Evolutionary conservation across 2,797 vertebrate genomes (phyloP), one percentile per base, ranked within the genome.

Genomic region (Anas capensis): DNA sequence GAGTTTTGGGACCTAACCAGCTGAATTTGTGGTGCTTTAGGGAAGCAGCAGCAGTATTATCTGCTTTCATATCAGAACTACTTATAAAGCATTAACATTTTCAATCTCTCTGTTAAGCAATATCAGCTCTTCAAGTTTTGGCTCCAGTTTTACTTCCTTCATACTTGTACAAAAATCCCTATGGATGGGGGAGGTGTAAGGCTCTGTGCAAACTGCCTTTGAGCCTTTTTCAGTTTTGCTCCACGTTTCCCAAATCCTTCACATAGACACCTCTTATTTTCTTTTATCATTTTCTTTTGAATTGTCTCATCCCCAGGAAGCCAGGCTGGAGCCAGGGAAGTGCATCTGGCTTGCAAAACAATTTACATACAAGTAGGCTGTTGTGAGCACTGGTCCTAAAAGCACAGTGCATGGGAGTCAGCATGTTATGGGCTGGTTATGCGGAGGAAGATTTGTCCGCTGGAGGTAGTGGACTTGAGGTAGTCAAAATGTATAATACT

Each of bases 391-490:
- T 5, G 31, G 6, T 49, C 56, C 1, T 2, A 5, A 31, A 68
- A 3, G 42, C 3, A 2, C 2, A 0, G 27, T 31, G 66, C 36
- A 4, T 0, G 1, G 27, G 26, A 0, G 1, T 51, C 57, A 27
- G 57, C 1, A 1, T 29, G 53, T 49, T 53, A 20, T 4, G 56
- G 58, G 20, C 53, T 48, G 14, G 14, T 3, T 33, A 10, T 1
- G 0, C 13, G 0, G 3, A 2, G 24, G 38, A 65, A 75, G 33
- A 13, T 29, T 42, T 0, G 0, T 14, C 80, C 78, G 70, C 54
- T 60, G 44, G 8, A 51, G 58, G 17, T 8, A 40, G 58, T 46
- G 62, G 75, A 5, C 38, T 14, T 21, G 3, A 51, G 3, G 27
- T 42, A 44, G 51, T 16, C 46, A 26, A 56, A 76, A 2, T 1